Evolutionary conservation across 2,888 invertebrate genomes (phyloP).

Genomic region (Plebejus melissa): DNA sequence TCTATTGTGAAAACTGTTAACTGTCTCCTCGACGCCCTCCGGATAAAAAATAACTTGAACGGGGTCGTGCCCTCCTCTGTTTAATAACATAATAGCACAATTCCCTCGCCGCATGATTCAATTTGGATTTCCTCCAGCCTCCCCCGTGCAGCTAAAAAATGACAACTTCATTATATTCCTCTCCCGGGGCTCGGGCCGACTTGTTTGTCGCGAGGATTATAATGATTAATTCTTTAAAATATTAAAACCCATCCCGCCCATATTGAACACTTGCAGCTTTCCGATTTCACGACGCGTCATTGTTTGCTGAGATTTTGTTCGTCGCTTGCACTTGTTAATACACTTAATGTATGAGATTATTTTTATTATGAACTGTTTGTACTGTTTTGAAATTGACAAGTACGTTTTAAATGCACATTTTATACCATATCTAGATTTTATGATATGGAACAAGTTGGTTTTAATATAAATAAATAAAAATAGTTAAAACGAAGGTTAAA

Average conservation of each 20-base stretch:
- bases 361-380: not conserved
- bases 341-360: constrained; percentile 3
- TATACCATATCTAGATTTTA: too few relatives aligned
- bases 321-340: constrained; percentile 7
- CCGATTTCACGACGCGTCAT: constrained; percentile 61
- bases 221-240: constrained; percentile 78
- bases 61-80: constrained; percentile 80
- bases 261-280: constrained; percentile 69
- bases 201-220: constrained; percentile 78
- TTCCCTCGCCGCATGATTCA: constrained; percentile 83
- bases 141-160: constrained; percentile 76
- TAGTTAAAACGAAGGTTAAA: too few relatives aligned
- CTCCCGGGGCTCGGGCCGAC: constrained; percentile 61
- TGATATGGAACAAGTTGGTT: not conserved
- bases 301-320: constrained; percentile 50
- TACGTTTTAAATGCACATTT: too few relatives aligned
- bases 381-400: too few relatives aligned
- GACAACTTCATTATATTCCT: constrained; percentile 79
- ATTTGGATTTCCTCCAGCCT: constrained; percentile 82
- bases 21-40: constrained; percentile 73
- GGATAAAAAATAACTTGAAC: constrained; percentile 67
- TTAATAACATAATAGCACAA: constrained; percentile 85
- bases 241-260: constrained; percentile 75
- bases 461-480: not conserved
- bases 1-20: constrained; percentile 78